Percentiles rank a stretch among this genome's conserved stretches.
These are phyloP conservation scores for Tragopan temminckii DNA, from an alignment of 2,797 vertebrate species.

Conservation along the genomic window DNA sequence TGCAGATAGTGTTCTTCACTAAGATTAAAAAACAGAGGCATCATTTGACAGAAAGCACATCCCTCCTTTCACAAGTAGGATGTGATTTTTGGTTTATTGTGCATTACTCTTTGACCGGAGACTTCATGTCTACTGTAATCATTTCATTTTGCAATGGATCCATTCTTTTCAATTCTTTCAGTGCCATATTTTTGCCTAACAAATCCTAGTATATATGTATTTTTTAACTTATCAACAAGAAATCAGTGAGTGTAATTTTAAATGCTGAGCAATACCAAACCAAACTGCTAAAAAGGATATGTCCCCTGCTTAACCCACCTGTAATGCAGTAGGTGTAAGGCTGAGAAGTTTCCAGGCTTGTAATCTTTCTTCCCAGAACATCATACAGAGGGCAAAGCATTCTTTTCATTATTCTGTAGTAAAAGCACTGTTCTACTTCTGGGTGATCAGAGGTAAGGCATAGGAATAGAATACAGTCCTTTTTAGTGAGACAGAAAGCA, in stretches of 20 bases:
- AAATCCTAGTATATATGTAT: neutral
- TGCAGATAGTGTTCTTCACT: neutral
- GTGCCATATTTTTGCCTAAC: neutral
- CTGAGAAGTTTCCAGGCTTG: neutral
- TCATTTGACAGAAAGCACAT: neutral
- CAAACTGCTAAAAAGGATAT: neutral
- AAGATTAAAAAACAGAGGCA: neutral
- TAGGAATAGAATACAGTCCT: neutral
- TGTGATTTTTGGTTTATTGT: neutral
- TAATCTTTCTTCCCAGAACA: neutral
- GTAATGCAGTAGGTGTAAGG: neutral
- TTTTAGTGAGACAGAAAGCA: neutral
- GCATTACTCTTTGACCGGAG: slow-evolving; percentile 5
- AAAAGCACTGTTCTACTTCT: neutral
- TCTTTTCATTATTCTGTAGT: neutral
- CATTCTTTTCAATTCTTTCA: neutral
- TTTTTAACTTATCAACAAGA: neutral
- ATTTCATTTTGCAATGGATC: neutral
- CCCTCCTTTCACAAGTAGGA: neutral
- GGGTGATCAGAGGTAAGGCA: neutral
- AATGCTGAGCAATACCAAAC: neutral
- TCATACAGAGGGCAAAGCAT: neutral
- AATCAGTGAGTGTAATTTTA: neutral
- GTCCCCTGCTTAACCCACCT: neutral
- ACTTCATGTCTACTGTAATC: neutral